Evolutionary conservation across 2,888 invertebrate genomes (phyloP).

Genomic region (Tenodera sinensis): DNA sequence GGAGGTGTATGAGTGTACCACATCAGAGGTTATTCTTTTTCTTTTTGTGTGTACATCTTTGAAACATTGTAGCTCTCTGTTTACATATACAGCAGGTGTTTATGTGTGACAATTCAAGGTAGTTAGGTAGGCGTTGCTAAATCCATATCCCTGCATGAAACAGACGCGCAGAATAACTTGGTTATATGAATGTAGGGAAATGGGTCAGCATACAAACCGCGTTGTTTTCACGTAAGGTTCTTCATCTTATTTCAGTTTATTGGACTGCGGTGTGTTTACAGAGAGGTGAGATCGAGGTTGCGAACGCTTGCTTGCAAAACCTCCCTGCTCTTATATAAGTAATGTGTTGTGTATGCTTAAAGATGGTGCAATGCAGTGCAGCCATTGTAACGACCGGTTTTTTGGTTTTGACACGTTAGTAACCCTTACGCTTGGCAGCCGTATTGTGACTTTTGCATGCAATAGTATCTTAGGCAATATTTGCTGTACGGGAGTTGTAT

Average conservation of each 20-base stretch:
- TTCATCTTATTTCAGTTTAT: neutral
- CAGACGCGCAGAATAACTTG: neutral
- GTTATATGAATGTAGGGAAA: neutral
- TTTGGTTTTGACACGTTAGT: neutral
- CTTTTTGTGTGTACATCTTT: too few species aligned
- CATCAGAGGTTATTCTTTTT: too few species aligned
- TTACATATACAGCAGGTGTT: too few species aligned
- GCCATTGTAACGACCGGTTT: neutral
- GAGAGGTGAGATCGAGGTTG: neutral
- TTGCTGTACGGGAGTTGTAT: too few species aligned
- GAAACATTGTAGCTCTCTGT: too few species aligned
- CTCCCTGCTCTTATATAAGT: neutral
- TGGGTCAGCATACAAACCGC: too few species aligned
- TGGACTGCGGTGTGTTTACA: neutral
- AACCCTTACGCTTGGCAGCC: too few species aligned
- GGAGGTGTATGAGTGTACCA: too few species aligned
- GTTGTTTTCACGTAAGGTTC: neutral
- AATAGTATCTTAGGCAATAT: too few species aligned
- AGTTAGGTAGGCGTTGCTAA: neutral
- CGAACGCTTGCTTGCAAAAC: neutral
- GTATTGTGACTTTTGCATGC: too few species aligned
- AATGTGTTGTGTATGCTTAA: neutral
- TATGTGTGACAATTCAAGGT: neutral
- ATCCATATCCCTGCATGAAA: neutral
- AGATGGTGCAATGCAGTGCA: neutral